Percentiles rank a stretch among this genome's conserved stretches.
Evolutionary conservation across 2,888 invertebrate genomes (phyloP).

Genomic region (Parnassius glacialis): DNA sequence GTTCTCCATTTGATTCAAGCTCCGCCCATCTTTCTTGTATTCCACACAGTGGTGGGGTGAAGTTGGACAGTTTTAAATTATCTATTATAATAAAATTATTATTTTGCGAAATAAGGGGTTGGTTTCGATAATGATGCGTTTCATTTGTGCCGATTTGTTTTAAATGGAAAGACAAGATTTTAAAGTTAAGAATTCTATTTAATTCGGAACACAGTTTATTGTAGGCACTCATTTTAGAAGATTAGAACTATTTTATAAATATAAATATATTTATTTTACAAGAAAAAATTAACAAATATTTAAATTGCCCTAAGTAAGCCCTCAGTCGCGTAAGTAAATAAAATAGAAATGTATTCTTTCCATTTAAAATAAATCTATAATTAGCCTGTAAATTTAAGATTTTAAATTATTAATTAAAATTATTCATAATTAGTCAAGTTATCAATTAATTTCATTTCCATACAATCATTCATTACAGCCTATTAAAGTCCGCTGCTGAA

Average conservation of each 20-base stretch:
- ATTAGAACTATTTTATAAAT: background rate
- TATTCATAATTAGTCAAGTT: too few species aligned
- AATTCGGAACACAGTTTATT: background rate
- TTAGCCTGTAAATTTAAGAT: background rate
- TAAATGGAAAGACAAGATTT: constrained; percentile 37
- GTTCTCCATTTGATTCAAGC: constrained; percentile 57
- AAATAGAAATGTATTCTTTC: too few species aligned
- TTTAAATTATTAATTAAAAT: background rate
- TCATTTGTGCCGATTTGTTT: constrained; percentile 69
- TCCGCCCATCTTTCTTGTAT: constrained; percentile 72
- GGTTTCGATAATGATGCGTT: constrained; percentile 77
- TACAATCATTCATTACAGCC: too few species aligned
- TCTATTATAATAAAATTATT: constrained; percentile 81
- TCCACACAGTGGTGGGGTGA: constrained; percentile 69
- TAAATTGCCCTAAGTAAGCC: too few species aligned
- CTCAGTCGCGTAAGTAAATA: too few species aligned
- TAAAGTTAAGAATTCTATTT: constrained; percentile 29
- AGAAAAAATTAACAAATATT: too few species aligned
- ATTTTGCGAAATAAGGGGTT: constrained; percentile 79
- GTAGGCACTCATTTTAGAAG: background rate
- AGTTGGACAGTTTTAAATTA: constrained; percentile 79
- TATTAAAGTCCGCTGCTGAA: too few species aligned
- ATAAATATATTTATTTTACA: background rate
- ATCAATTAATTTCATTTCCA: too few species aligned
- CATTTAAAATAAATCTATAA: too few species aligned